A percentile compares a stretch with the other conserved stretches of the same genome.
phyloP scores from a whole-genome alignment of 1,140 invertebrate species.

The Sinonovacula constricta region DNA sequence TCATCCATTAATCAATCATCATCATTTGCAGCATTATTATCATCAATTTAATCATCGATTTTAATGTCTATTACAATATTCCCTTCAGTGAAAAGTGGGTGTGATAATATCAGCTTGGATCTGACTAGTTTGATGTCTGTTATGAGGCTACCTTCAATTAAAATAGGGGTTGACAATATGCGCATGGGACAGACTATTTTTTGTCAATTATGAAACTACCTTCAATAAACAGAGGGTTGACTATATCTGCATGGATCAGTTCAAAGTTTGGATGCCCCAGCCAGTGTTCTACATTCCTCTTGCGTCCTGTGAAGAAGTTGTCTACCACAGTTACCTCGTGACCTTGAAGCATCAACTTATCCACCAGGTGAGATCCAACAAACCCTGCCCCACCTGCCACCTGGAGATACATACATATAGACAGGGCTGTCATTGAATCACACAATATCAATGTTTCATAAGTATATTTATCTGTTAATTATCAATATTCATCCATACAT shows the following conservation, averaged over 20 bases:
- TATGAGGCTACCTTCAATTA: neutral
- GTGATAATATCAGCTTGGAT: too few species aligned
- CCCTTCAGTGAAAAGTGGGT: too few species aligned
- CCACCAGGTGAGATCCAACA: slow-evolving; percentile 98
- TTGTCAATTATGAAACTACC: slow-evolving; percentile 75
- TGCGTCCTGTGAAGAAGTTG: slow-evolving; percentile 98
- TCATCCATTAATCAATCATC: too few species aligned
- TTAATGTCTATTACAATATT: too few species aligned
- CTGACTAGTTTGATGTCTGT: neutral
- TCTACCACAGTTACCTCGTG: slow-evolving; percentile 99
- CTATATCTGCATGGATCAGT: slow-evolving; percentile 98
- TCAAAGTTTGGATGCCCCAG: slow-evolving; percentile 99
- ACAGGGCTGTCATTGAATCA: too few species aligned
- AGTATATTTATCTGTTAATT: too few species aligned
- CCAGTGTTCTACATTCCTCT: slow-evolving; percentile 99
- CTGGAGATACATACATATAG: too few species aligned
- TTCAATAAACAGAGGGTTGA: slow-evolving; percentile 98
- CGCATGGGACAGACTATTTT: neutral
- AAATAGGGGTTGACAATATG: neutral
- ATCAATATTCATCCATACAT: too few species aligned
- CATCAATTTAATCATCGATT: too few species aligned
- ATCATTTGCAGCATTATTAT: too few species aligned
- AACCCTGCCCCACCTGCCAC: slow-evolving; percentile 99
- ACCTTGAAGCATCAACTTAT: slow-evolving; percentile 95
- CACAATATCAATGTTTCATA: too few species aligned